phyloP scores from a whole-genome alignment of 2,113 vertebrate genomes.

The Mohoua ochrocephala region DNA sequence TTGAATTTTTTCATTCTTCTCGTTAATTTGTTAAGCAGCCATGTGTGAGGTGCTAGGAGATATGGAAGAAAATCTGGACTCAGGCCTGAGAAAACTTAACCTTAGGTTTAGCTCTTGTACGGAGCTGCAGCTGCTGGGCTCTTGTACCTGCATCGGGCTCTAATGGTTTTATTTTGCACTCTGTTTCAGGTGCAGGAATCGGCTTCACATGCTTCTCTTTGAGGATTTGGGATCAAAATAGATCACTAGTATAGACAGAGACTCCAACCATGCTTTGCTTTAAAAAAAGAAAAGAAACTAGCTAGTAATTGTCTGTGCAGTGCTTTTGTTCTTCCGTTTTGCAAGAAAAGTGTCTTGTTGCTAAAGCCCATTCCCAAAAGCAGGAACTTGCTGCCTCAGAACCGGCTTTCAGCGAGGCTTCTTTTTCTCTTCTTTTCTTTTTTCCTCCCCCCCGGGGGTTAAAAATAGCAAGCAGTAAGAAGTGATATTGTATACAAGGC shows the following conservation, averaged over 20 bases:
- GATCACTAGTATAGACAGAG: background rate
- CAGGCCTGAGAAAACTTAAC: background rate
- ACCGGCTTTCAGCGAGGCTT: background rate
- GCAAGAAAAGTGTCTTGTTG: background rate
- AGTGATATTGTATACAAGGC: slow-evolving; percentile 10
- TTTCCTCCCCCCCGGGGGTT: fast-evolving
- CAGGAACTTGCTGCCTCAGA: background rate
- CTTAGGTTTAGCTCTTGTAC: background rate
- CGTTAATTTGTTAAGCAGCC: background rate
- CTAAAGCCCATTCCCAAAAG: background rate
- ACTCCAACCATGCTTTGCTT: background rate
- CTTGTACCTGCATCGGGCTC: background rate
- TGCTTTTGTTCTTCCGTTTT: slow-evolving; percentile 19
- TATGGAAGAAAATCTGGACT: background rate
- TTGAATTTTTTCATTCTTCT: background rate
- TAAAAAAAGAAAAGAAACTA: background rate
- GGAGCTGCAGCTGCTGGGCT: background rate
- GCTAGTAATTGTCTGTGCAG: background rate
- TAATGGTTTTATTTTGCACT: background rate
- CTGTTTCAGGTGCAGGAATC: background rate
- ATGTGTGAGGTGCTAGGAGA: background rate
- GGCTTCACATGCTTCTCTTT: background rate
- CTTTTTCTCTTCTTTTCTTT: background rate
- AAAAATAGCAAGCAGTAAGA: background rate
- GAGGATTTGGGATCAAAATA: background rate